Base-by-base conservation (phyloP, 2,113 vertebrate genomes). In the Nansenia antarctica region DNA sequence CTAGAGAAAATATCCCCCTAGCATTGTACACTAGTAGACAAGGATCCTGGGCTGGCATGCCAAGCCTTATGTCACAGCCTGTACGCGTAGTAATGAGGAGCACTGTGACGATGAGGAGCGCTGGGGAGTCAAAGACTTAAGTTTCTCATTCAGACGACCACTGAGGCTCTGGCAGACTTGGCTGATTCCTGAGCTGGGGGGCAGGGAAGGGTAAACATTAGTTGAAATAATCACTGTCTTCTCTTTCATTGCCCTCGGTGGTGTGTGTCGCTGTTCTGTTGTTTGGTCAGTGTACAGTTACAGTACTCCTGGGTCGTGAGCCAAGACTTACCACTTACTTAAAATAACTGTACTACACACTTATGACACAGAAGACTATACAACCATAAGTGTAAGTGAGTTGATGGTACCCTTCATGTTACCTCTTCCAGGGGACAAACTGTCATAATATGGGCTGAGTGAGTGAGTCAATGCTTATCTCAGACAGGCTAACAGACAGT, bases 211-310 rank as follows among this genome's bases (percentile, higher is more conserved):
- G 26, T 57, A 69, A 32, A 20, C 52, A 47, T 73, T 70, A 72
- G 74, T 69, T 78, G 76, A 81, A 82, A 80, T 80, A 77, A 88
- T 88, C 82, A 76, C 76, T 37, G 79, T 81, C 86, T 82, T 53
- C 82, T 80, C 78, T 82, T 86, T 80, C 72, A 65, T 72, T 67
- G 53, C 30, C 66, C 60, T 82, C 42, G n/a, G 52, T 81, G n/a
- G n/a, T n/a, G n/a, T n/a, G n/a, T n/a, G 78, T 78, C 80, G 60
- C 74, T n/a, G n/a, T n/a, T 66, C 27, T 60, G 64, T 72, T 82
- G 73, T 88, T 78, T 83, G 60, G 66, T 61, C 59, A 73, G 81
- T 78, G 69, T 87, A 78, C 37, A 27, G 79, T 86, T 84, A 78
- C 80, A 2, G 80, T 70, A 62, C 64, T 80, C 60, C 70, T 64